Conservation (phyloP, 37 sponge, comb jelly and placozoan genomes). For the Tethya wilhelma region DNA sequence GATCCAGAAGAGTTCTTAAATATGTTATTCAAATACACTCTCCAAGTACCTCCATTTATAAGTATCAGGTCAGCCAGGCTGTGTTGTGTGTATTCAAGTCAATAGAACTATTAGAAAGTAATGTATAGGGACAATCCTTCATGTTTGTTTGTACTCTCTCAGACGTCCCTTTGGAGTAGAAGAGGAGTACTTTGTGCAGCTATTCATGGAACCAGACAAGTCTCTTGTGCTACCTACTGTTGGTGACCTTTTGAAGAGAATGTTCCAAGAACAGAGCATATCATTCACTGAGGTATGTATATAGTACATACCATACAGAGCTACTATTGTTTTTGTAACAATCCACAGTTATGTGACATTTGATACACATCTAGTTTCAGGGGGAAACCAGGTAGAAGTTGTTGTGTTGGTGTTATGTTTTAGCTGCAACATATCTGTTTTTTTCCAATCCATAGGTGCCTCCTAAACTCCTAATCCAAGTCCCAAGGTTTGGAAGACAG, state of each 20-base stretch:
- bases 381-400: no score
- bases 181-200: conserved; percentile 76
- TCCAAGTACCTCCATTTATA: conserved; percentile 46
- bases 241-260: conserved; percentile 38
- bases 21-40: conserved; percentile 74
- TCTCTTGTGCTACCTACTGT: conserved; percentile 17
- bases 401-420: no score
- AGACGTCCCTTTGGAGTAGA: conserved; percentile 82
- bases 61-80: no score
- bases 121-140: no score
- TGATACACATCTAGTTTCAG: no score
- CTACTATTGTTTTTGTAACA: background rate
- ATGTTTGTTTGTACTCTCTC: no score
- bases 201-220: conserved; percentile 72
- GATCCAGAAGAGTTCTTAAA: conserved; percentile 99
- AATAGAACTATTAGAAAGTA: no score
- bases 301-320: background rate
- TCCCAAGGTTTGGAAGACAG: conserved; percentile 92
- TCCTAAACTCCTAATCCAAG: conserved; percentile 70
- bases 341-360: background rate
- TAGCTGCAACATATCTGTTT: no score
- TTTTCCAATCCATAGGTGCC: no score
- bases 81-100: no score
- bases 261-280: conserved; percentile 68
- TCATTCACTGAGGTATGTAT: conserved; percentile 67